A percentile compares a stretch with the other conserved stretches of the same genome.
These are phyloP conservation scores for Pungitius pungitius DNA, from an alignment of 2,113 vertebrate species.

Conservation along the genomic window DNA sequence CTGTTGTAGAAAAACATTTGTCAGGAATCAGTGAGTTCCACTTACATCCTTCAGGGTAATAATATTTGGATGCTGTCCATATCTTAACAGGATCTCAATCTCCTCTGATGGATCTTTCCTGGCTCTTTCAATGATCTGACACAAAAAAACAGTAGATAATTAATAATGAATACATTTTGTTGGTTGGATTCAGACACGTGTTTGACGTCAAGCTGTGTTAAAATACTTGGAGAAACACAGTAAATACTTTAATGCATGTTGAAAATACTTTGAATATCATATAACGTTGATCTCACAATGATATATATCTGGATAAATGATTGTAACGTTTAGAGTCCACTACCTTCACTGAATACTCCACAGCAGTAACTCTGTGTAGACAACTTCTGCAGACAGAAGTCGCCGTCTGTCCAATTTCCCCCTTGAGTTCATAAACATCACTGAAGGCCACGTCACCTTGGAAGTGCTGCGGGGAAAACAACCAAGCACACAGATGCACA, in stretches of 20 bases:
- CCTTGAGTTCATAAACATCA: conserved; percentile 92
- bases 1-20: not conserved
- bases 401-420: conserved; percentile 88
- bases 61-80: conserved; percentile 95
- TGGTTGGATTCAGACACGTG: not conserved
- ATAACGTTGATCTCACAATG: not conserved
- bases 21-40: conserved; percentile 24
- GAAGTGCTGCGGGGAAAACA: conserved; percentile 82
- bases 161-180: not conserved
- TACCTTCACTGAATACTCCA: conserved; percentile 96
- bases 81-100: conserved; percentile 93
- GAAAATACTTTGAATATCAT: not conserved
- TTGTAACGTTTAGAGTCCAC: conserved; percentile 18
- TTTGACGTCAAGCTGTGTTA: not conserved
- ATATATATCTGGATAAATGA: not conserved
- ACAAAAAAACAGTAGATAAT: conserved; percentile 2
- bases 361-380: conserved; percentile 88
- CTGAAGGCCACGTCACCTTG: conserved; percentile 90
- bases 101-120: conserved; percentile 94
- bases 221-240: not conserved
- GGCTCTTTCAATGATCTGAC: conserved; percentile 91
- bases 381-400: conserved; percentile 90
- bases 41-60: conserved; percentile 94
- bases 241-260: not conserved
- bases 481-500: not conserved